A percentile compares a stretch with the other conserved stretches of the same genome.
These are phyloP conservation scores for Philonicus albiceps DNA, from an alignment of 2,888 invertebrate species.

Conservation along the genomic window DNA sequence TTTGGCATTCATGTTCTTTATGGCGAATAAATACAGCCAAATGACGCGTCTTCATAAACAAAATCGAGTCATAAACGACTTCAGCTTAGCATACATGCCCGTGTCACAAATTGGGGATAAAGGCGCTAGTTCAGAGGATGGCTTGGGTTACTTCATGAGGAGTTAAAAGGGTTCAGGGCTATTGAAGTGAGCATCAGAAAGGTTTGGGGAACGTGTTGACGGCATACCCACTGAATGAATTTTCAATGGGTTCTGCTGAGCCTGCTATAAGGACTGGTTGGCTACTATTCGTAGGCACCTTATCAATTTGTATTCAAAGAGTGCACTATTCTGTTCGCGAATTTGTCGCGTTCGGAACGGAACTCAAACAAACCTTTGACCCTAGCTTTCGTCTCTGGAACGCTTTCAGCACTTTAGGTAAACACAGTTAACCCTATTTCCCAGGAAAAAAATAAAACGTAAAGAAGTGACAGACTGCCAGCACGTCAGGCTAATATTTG, in stretches of 20 bases:
- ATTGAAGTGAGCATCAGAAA: background rate
- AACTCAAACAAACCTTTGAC: constrained; percentile 14
- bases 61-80: background rate
- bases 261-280: background rate
- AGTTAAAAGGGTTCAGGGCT: background rate
- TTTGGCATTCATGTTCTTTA: constrained; percentile 24
- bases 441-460: background rate
- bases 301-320: constrained; percentile 25
- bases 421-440: constrained; percentile 1
- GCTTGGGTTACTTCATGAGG: background rate
- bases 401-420: background rate
- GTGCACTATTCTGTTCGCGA: background rate
- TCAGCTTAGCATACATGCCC: background rate
- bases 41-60: constrained; percentile 29
- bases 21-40: constrained; percentile 18
- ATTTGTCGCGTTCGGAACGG: constrained; percentile 8
- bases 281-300: background rate
- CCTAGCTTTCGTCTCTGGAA: background rate
- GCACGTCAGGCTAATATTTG: constrained; percentile 25
- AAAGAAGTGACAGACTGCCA: constrained; percentile 20
- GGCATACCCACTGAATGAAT: background rate
- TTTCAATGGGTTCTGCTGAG: background rate
- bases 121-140: background rate
- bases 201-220: background rate
- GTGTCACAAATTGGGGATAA: background rate